These are phyloP conservation scores for Etia nguti DNA, from an alignment of 2,113 vertebrate genomes.

Conservation along the genomic window DNA sequence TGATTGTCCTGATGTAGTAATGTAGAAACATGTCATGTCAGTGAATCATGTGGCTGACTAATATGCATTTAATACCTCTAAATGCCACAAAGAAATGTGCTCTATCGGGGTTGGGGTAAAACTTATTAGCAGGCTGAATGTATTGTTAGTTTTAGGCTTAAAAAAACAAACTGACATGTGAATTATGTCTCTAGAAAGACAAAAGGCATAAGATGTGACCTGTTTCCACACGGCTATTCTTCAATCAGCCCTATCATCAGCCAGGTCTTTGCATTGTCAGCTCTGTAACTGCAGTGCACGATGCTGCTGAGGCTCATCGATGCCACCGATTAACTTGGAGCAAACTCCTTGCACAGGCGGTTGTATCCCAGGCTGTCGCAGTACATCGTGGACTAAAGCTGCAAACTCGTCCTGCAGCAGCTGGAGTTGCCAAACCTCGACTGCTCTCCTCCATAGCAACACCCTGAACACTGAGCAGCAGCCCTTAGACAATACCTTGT, in stretches of 20 bases:
- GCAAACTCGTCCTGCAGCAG: slow-evolving; percentile 46
- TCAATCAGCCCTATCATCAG: neutral
- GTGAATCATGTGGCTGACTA: neutral
- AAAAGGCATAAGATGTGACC: neutral
- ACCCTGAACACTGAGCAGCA: slow-evolving; percentile 36
- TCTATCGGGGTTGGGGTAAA: neutral
- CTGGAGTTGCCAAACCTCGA: slow-evolving; percentile 43
- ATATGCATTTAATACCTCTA: neutral
- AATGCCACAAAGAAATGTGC: neutral
- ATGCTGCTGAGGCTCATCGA: neutral
- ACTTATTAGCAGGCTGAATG: neutral
- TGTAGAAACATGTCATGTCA: neutral
- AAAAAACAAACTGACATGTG: neutral
- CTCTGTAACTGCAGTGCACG: neutral
- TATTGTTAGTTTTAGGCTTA: neutral
- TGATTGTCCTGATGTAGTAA: neutral
- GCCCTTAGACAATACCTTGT: slow-evolving; percentile 45
- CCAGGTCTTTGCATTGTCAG: neutral
- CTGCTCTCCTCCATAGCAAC: slow-evolving; percentile 65
- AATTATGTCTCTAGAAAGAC: neutral
- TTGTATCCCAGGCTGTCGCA: slow-evolving; percentile 38
- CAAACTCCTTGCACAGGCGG: neutral
- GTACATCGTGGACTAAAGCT: slow-evolving; percentile 30
- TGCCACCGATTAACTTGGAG: neutral
- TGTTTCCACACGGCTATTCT: neutral